Base-by-base conservation (phyloP, 2,113 vertebrate species). In the Ochotona princeps region DNA sequence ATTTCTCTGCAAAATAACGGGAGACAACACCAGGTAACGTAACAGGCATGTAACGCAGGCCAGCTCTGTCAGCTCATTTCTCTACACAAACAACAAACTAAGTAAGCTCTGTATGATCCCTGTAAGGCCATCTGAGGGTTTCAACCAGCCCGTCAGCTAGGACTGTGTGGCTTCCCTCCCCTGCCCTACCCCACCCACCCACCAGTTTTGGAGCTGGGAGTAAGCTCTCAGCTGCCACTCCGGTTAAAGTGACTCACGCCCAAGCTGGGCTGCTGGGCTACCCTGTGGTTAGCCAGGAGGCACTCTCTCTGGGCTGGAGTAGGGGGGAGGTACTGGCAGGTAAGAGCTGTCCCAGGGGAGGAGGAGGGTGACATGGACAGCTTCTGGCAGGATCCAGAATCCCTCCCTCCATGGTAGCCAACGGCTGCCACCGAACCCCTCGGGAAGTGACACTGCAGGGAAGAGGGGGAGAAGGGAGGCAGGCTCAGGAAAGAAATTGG, bases 1-100 rank as follows among this genome's bases (percentile, higher is more conserved):
- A 79, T 99, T 99, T 96, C 99, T 99, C 99, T 99, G 99, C 95
- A 94, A 98, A 97, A 96, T 98, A 98, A 98, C 92, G 98, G 88
- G 98, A 97, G 98, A 96, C 97, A 97, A 98, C 96, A 96, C 79
- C 95, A 96, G 96, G 90, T 97, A 94, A 97, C 95, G 97, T 82
- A 97, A 97, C 93, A 97, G 94, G 89, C 76, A 96, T 90, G 95
- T 95, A 93, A 94, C 93, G 92, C 97, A 97, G 94, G 66, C 96
- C 94, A 95, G 93, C 97, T 95, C 91, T 21, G 96, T 91, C 84
- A 97, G 97, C 96, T 96, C 54, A 94, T 84, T 96, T 76, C 96
- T 94, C 93, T 96, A 96, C 75, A 93, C 20, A 92, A 96, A 96
- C 92, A 91, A 94, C 90, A 95, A 90, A 91, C 65, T 89, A 92